Evolutionary conservation across 2,888 invertebrate genomes (phyloP), one percentile per base, ranked within the genome.

Genomic region (Agonum fuliginosum): DNA sequence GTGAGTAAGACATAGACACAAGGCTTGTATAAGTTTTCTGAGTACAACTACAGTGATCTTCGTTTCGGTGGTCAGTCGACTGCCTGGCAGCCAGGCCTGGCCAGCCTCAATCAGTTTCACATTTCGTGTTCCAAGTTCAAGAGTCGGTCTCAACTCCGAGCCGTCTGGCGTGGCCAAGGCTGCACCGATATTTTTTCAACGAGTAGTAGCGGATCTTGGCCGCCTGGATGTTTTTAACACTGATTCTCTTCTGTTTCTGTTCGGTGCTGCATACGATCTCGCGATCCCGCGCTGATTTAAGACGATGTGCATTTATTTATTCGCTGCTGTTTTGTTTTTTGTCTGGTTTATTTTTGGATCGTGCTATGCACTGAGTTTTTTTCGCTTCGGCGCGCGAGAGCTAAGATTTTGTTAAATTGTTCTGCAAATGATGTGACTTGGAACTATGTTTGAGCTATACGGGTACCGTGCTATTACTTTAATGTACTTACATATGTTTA

Each of bases 171-270:
- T 54, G 54, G 30, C 58, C 22, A 22, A 27, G 58, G 17, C 30
- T 10, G n/a, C 27, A 10, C 73, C 37, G 37, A 73, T 73, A 73
- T 73, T 73, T 73, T 73, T 58, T 54, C 20, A 19, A 41, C 73
- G 73, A 58, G 2, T 73, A 73, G 30, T 73, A 73, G 12, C 48
- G 24, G 10, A 34, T 65, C 14, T 22, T 5, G 20, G 51, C 41
- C 70, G 19, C 58, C n/a, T 73, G 51, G 22, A 73, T 73, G 73
- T 73, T 73, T 73, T 58, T 58, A 34, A 54, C 54, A 58, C 58
- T 54, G 58, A 62, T 62, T 62, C 58, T 62, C 58, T 62, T 62
- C 58, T 62, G 58, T 62, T 27, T 62, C 27, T n/a, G 6, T 27
- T 62, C 27, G 12, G 6, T 8, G 27, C 58, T 62, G 58, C 30